phyloP scores from a whole-genome alignment of 2,888 invertebrate genomes.

The Gastrophysa polygoni region DNA sequence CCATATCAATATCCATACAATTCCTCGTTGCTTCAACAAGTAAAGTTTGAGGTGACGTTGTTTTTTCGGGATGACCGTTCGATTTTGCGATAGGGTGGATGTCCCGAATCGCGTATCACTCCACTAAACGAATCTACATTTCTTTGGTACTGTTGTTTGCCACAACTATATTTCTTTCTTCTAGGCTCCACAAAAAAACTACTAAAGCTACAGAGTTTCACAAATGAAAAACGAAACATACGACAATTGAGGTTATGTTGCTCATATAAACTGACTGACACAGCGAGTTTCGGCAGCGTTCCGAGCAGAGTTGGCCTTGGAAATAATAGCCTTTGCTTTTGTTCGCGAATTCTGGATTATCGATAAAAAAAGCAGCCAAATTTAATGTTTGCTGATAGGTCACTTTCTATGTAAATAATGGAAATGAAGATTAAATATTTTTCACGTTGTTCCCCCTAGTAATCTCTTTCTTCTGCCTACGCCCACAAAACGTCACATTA shows the following conservation, averaged over 20 bases:
- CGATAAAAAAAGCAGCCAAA: too few species aligned
- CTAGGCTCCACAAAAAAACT: constrained; percentile 18
- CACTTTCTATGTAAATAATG: too few species aligned
- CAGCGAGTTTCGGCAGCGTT: constrained; percentile 20
- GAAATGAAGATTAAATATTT: too few species aligned
- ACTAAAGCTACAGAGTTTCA: constrained; percentile 21
- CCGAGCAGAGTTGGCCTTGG: too few species aligned
- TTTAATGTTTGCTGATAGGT: too few species aligned
- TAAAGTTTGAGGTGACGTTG: constrained; percentile 26
- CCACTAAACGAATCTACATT: not conserved
- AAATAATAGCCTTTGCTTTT: too few species aligned
- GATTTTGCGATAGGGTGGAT: constrained; percentile 10
- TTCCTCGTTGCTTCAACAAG: constrained; percentile 29
- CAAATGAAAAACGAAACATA: constrained; percentile 18
- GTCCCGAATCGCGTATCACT: not conserved
- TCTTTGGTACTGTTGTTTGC: not conserved
- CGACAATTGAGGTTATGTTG: constrained; percentile 35
- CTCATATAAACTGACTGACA: constrained; percentile 27
- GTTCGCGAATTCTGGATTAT: too few species aligned
- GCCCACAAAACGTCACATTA: too few species aligned
- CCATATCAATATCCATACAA: constrained; percentile 25
- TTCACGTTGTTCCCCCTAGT: too few species aligned
- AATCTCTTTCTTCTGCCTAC: too few species aligned
- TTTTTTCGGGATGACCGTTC: constrained; percentile 23
- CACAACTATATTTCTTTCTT: constrained; percentile 6